Base-by-base conservation (phyloP, 2,113 vertebrate genomes). In the Dryoscopus gambensis region DNA sequence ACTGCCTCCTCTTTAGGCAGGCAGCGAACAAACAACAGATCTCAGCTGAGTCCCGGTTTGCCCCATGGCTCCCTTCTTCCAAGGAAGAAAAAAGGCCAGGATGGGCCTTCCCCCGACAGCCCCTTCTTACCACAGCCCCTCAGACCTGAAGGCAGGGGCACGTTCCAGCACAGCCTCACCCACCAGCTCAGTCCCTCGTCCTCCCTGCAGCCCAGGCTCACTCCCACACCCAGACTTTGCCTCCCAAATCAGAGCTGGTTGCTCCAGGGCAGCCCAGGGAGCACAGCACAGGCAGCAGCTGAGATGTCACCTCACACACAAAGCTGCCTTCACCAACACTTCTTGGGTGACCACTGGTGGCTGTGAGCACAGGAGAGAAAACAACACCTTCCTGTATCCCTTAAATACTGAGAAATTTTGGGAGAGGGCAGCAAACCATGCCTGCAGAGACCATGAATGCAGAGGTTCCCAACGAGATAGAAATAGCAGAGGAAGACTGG, bases 401-500 rank as follows among this genome's bases (percentile, higher is more conserved):
- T 69, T 74, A 76, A 78, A 89, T 31, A 85, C n/a, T 56, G 47
- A 62, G n/a, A 63, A 15, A 33, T 20, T 56, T 10, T 80, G 56
- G 39, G 77, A 86, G 31, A 81, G 56, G n/a, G 39, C 64, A 87
- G 59, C 18, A 90, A 95, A 53, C 18, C 24, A 13, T 4, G 30
- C 10, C 67, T 85, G 82, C 52, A 78, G 55, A 75, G 79, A 25
- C 28, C 31, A 17, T 9, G 62, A 79, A 30, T 7, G 35, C 13
- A 69, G 88, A 77, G 55, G 44, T 30, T 87, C 74, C 16, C 63
- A 84, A 73, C 60, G 57, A 88, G 42, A 79, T 2, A 92, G 92
- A 93, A 97, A 97, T 57, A 91, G 67, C 68, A 50, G 33, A 27
- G 27, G 42, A 79, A 74, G 85, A 87, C 11, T 44, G 78, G 79